Evolutionary conservation across 2,113 vertebrate species (phyloP), one percentile per base, ranked within the genome.

Genomic region (Chaenogobius annularis): DNA sequence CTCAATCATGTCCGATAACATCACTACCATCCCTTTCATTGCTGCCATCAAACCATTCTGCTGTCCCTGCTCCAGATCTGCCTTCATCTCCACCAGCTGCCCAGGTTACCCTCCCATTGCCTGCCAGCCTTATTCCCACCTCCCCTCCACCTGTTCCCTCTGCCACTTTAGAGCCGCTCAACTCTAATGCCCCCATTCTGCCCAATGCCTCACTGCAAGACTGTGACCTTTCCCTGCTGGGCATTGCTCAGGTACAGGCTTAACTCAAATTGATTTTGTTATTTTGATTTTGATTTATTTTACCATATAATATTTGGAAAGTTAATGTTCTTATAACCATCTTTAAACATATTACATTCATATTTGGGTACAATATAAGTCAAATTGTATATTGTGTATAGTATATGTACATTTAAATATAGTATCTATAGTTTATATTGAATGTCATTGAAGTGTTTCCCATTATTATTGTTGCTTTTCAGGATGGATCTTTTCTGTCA

Each of bases 221-320:
- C 84, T 89, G 90, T 91, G 93, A 93, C 74, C 85, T 91, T 85
- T 84, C 90, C 85, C 89, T 92, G 85, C 83, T 88, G 83, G 86
- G 85, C 84, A 88, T 86, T 86, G 75, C 91, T 90, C 90, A 94
- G 93, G 93, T 94, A 94, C 91, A 91, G 72, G 74, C 84, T 82
- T 66, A 77, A 55, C 81, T 52, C 70, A 70, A 43, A 50, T 71
- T 80, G 71, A 69, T 52, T 74, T 10, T 75, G 26, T 31, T 31
- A 31, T 31, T 26, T 70, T 69, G 50, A 70, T 80, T 63, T 35
- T 31, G 26, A 61, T 35, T 14, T 61, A 6, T 2, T 66, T 55
- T 52, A 17, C 13, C 70, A 70, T 78, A 72, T 26, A 71, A 54
- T 54, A 58, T 75, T 61, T 61, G 58, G 13, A 35, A 61, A 35